Percentiles rank a stretch among this genome's conserved stretches.
Evolutionary conservation across 2,797 vertebrate genomes (phyloP).

Genomic region (Myotis planiceps): DNA sequence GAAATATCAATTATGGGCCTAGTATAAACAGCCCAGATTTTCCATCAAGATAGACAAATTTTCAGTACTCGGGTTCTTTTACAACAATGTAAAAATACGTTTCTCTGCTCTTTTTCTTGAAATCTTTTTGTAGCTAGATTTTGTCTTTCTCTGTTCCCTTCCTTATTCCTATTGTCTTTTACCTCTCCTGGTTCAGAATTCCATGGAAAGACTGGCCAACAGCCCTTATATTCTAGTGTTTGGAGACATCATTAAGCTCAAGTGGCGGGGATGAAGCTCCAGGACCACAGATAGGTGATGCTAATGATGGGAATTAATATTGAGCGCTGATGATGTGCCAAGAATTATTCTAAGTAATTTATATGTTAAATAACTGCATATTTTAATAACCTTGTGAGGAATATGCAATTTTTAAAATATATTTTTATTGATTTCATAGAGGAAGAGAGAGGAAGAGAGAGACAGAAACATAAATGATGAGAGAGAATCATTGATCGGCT

Average conservation of each 20-base stretch:
- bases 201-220: neutral
- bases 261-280: neutral
- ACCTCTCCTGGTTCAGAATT: neutral
- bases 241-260: neutral
- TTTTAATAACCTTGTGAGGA: neutral
- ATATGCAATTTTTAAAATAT: no score
- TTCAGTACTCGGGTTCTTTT: neutral
- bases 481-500: no score
- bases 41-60: neutral
- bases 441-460: no score
- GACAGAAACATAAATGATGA: no score
- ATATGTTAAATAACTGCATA: neutral
- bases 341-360: neutral
- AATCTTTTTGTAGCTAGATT: neutral
- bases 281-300: neutral
- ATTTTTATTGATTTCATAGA: no score
- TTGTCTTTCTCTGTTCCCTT: neutral
- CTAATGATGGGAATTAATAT: neutral
- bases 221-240: neutral
- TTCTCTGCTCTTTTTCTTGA: neutral
- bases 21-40: neutral
- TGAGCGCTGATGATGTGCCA: neutral
- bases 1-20: neutral
- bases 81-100: neutral
- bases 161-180: neutral